Evolutionary conservation across 2,113 vertebrate species (phyloP), one percentile per base, ranked within the genome.

Genomic region (Actenoides hombroni): DNA sequence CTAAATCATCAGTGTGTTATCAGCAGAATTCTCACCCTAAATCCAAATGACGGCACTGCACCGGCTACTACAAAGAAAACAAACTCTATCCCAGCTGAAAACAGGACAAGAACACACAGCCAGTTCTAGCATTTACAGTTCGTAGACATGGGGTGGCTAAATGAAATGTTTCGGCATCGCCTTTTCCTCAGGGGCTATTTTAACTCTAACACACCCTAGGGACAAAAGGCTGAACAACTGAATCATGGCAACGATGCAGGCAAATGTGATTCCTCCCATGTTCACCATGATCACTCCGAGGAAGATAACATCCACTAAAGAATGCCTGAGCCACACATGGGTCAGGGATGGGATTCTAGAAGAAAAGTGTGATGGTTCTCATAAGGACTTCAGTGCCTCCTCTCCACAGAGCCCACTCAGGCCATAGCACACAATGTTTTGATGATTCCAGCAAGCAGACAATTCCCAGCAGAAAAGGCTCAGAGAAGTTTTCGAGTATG

Each of bases 311-410:
- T 20, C 51, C 24, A 46, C 2, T 1, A 31, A 23, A 9, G 11
- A 35, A 48, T 19, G 28, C 37, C 28, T 19, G 33, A n/a, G n/a
- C 25, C 23, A 51, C 2, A 0, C 0, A 15, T 16, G 44, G 24
- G 3, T 5, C 12, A 5, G 5, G 19, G 29, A 33, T 37, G 49
- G 10, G 12, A n/a, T 14, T 31, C 16, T 17, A 1, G 0, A 78
- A 63, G 13, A 28, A 28, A 77, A 77, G 28, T 4, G 14, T 35
- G 35, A 86, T 20, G 63, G 16, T 3, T 68, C 68, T 29, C 76
- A 61, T 33, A 40, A 35, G 57, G 33, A 51, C 44, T 92, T 79
- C 73, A 31, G 24, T 92, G 77, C n/a, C 78, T 28, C 26, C 51
- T 63, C 37, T 63, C 48, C 20, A 23, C 7, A 63, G 31, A 70